Evolutionary conservation across 2,888 invertebrate species (phyloP), one percentile per base, ranked within the genome.

Genomic region (Hemithea aestivaria): DNA sequence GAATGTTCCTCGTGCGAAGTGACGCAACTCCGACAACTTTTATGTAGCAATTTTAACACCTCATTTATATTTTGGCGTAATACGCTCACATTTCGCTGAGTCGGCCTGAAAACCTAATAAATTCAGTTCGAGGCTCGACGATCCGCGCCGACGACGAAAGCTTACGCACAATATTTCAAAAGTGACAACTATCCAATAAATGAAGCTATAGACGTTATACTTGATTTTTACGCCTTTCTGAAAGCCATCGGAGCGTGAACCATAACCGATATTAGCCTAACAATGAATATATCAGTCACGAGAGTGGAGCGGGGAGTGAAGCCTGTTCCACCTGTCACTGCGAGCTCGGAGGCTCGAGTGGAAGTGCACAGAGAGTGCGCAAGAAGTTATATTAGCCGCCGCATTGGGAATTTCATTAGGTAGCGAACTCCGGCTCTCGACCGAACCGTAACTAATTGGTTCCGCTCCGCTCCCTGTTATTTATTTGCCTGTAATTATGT

Each of bases 351-450:
- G 36, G 26, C 21, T 16, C 16, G 5, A 2, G 22, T n/a, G n/a
- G n/a, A n/a, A n/a, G n/a, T n/a, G n/a, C n/a, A n/a, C n/a, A n/a
- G n/a, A n/a, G 21, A 7, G 10, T 6, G 10, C 33, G 16, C 16
- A 16, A 16, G 21, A 34, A 40, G 45, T 43, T 43, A 31, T 36
- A 43, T 36, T 41, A 36, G 45, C 35, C 35, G 38, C 48, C 39
- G 53, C 53, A 55, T 49, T 36, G 56, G 61, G 71, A 70, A 74
- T 73, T 74, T 72, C 68, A 74, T 72, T 74, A 73, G 48, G 49
- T 59, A 51, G 37, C 59, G 45, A 66, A 68, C 65, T 66, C 56
- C 54, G 52, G 63, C 64, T 58, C 58, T 57, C 58, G 41, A 33
- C 36, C 40, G 66, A 65, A 65, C 66, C 65, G 62, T 59, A 33